Base-by-base conservation (phyloP, 1,140 invertebrate species). In the Drosophila rufa region DNA sequence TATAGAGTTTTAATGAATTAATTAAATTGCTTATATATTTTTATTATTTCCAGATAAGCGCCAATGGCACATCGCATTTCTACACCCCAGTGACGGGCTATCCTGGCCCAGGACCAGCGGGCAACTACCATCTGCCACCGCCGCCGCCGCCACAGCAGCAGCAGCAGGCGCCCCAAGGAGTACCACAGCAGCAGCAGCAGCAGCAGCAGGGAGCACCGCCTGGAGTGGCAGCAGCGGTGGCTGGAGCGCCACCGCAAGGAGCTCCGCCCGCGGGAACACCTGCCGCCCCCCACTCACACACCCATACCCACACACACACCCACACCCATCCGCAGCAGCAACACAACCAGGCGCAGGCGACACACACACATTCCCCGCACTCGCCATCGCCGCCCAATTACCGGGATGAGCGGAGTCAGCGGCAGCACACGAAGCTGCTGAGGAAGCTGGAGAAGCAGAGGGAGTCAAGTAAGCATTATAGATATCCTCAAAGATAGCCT, bases 391-490 rank as follows among this genome's bases (percentile, higher is more conserved):
- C 94, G 15, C 95, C 95, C 15, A 92, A 90, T 60, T 95, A 95
- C 89, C 96, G 96, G 92, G 96, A 97, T 91, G 97, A 97, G 91
- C 93, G 97, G 76, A 95, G 95, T 22, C 95, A 96, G 78, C 93
- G 96, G 43, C 96, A 96, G 92, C 95, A 96, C 82, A 95, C 94
- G 55, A 97, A 97, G 92, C 93, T 97, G 51, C 95, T 96, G 83
- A 95, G 95, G 80, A 97, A 97, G 93, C 93, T 96, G 58, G 95
- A 96, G 68, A 94, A 95, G 71, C 95, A 96, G 82, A 94, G 95
- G 70, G 94, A 94, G 70, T 92, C 93, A 67, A 94, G 94, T 94
- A 76, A 94, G 93, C 36, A 56, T 45, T 22, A 22, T 15, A 7
- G 43, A 17, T 4, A 22, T 30, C 2, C n/a, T 33, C 19, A 42